Evolutionary conservation across 1,140 invertebrate genomes (phyloP).

Genomic region (Caenorhabditis briggsae): DNA sequence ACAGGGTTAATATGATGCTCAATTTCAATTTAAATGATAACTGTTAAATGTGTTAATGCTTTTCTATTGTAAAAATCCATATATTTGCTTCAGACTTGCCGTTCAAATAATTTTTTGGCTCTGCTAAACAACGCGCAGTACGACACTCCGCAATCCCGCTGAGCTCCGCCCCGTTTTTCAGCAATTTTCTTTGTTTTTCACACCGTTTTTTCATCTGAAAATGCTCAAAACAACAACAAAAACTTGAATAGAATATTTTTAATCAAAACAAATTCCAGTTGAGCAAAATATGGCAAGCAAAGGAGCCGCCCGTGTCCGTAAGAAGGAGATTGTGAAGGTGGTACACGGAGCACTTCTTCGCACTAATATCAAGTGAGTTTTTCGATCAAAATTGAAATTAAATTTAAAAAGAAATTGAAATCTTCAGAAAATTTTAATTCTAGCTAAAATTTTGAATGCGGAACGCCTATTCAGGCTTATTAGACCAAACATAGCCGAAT

Average conservation of each 20-base stretch:
- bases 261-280: not conserved
- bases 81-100: too few relatives aligned
- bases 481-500: too few relatives aligned
- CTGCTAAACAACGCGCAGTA: not conserved
- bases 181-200: not conserved
- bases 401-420: not conserved
- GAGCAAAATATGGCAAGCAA: slow-evolving; percentile 62
- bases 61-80: too few relatives aligned
- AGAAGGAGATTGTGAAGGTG: slow-evolving; percentile 73
- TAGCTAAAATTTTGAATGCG: too few relatives aligned
- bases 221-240: too few relatives aligned
- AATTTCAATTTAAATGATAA: too few relatives aligned
- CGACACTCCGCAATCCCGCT: slow-evolving; percentile 22
- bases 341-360: slow-evolving; percentile 70
- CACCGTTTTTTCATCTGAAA: too few relatives aligned
- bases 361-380: slow-evolving; percentile 73
- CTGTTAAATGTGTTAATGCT: too few relatives aligned
- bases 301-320: slow-evolving; percentile 66
- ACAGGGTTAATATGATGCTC: too few relatives aligned
- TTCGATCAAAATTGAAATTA: not conserved
- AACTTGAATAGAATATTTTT: not conserved
- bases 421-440: too few relatives aligned
- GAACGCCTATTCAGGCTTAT: too few relatives aligned
- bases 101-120: not conserved
- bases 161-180: not conserved